These are phyloP conservation scores for Gorsachius magnificus DNA, from an alignment of 2,797 vertebrate genomes.

Conservation along the genomic window DNA sequence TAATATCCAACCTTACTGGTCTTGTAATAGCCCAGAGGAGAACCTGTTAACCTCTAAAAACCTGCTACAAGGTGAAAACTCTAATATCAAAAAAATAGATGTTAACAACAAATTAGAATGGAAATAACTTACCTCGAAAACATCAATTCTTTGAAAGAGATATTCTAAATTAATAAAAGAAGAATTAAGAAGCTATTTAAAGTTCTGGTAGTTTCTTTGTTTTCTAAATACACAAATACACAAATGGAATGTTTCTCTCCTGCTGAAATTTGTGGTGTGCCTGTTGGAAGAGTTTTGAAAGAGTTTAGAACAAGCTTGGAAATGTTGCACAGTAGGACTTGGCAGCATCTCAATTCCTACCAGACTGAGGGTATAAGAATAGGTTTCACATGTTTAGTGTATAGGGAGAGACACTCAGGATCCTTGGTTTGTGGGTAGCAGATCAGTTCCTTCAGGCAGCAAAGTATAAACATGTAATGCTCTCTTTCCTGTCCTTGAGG, in stretches of 20 bases:
- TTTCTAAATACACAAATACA: not conserved
- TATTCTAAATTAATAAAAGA: not conserved
- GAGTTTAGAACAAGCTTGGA: not conserved
- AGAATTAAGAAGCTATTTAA: not conserved
- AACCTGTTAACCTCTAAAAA: slow-evolving; percentile 1
- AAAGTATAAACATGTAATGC: not conserved
- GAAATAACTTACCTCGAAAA: not conserved
- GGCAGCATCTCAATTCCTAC: not conserved
- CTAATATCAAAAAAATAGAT: not conserved
- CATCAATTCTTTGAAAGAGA: not conserved
- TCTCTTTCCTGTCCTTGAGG: not conserved
- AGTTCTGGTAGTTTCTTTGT: not conserved
- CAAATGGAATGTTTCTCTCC: not conserved
- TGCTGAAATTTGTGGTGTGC: not conserved
- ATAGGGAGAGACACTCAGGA: not conserved
- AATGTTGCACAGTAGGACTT: not conserved
- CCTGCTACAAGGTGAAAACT: slow-evolving; percentile 16
- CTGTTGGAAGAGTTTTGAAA: not conserved
- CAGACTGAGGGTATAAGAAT: not conserved
- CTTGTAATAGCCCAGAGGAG: not conserved
- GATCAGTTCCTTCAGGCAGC: not conserved
- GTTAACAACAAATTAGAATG: not conserved
- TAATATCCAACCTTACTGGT: not conserved
- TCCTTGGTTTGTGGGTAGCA: not conserved
- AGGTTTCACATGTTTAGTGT: not conserved